A percentile compares a stretch with the other conserved stretches of the same genome.
Conservation (phyloP, 2,888 invertebrate species). For the Dusona sp. region DNA sequence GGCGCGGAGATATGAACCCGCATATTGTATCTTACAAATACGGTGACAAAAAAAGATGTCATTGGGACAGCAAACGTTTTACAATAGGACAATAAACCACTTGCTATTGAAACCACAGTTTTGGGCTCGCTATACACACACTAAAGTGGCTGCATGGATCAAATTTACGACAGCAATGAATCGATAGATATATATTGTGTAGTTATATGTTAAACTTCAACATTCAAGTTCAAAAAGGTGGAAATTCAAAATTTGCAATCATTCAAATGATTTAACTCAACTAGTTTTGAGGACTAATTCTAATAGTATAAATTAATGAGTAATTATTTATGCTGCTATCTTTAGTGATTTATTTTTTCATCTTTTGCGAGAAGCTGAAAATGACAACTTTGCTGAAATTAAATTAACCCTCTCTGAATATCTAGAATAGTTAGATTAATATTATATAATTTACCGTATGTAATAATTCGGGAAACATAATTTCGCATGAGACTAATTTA, state of each 20-base stretch:
- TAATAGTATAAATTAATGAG: too few relatives aligned
- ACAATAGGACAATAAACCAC: background rate
- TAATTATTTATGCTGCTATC: too few relatives aligned
- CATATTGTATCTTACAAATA: too few relatives aligned
- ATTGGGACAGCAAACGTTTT: background rate
- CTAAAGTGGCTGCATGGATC: background rate
- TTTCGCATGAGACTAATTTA: constrained; percentile 24
- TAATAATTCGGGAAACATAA: constrained; percentile 7
- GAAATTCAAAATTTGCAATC: too few relatives aligned
- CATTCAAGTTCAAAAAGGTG: too few relatives aligned
- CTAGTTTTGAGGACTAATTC: too few relatives aligned
- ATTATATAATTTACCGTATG: background rate
- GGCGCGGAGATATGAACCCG: too few relatives aligned
- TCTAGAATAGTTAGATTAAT: background rate
- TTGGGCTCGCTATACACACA: background rate
- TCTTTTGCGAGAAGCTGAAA: too few relatives aligned
- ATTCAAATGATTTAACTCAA: too few relatives aligned
- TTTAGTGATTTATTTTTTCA: too few relatives aligned
- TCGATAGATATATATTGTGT: background rate
- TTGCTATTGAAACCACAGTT: background rate
- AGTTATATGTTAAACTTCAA: too few relatives aligned
- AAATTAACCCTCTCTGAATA: background rate
- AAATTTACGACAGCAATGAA: background rate
- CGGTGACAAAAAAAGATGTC: background rate
- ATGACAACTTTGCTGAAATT: background rate